Evolutionary conservation across 2,888 invertebrate species (phyloP).

Genomic region (Augochlorella aurata): DNA sequence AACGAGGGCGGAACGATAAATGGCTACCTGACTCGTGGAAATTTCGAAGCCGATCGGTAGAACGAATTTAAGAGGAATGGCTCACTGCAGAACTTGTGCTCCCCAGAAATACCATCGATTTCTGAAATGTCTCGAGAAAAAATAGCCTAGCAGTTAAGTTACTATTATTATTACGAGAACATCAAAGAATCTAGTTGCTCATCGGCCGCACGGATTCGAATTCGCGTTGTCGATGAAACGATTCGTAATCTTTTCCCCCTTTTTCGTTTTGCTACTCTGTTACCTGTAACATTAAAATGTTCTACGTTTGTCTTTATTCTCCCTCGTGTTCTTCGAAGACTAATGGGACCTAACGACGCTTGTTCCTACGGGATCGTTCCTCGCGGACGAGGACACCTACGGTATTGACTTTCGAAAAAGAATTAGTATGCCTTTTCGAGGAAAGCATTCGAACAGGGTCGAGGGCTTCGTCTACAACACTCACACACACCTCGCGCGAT

Average conservation of each 20-base stretch:
- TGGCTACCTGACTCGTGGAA: neutral
- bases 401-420: constrained; percentile 50
- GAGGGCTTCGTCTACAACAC: constrained; percentile 7
- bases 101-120: constrained; percentile 53
- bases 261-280: neutral
- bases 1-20: neutral
- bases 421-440: constrained; percentile 31
- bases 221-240: constrained; percentile 22
- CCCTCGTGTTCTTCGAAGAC: neutral
- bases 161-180: constrained; percentile 48
- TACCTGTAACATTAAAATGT: neutral
- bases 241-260: constrained; percentile 27
- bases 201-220: constrained; percentile 36
- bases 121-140: constrained; percentile 36
- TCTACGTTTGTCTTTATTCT: neutral
- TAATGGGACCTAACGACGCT: constrained; percentile 6
- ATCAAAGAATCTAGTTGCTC: constrained; percentile 47
- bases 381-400: constrained; percentile 13
- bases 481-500: constrained; percentile 27
- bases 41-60: neutral
- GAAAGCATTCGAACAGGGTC: constrained; percentile 23
- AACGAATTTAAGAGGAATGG: constrained; percentile 7
- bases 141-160: constrained; percentile 42
- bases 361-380: constrained; percentile 17
- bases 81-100: constrained; percentile 49